Conservation (phyloP, 1,140 invertebrate species). For the Tribolium madens region DNA sequence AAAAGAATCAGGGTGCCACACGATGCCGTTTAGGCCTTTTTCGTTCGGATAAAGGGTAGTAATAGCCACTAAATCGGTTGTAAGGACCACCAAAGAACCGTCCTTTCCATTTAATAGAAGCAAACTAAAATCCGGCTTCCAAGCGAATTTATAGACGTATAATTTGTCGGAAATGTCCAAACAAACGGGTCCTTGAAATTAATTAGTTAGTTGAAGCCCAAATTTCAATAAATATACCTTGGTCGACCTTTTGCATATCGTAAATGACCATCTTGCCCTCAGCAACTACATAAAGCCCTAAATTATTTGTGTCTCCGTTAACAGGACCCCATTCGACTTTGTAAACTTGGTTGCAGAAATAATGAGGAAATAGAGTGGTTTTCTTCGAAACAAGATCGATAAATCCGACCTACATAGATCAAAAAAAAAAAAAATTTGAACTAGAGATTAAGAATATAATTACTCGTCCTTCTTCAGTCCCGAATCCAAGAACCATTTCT, state of each 20-base stretch:
- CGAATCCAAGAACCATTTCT: conserved; percentile 81
- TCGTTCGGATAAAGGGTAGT: conserved; percentile 36
- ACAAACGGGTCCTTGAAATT: conserved; percentile 56
- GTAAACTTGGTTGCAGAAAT: conserved; percentile 65
- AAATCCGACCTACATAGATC: conserved; percentile 68
- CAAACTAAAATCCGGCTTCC: conserved; percentile 73
- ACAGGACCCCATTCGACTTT: conserved; percentile 67
- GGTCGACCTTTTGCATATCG: conserved; percentile 63
- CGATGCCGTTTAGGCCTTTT: conserved; percentile 64
- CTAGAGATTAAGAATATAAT: conserved; percentile 62
- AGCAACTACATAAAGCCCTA: conserved; percentile 68
- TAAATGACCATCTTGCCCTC: conserved; percentile 69
- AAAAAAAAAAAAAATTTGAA: conserved; percentile 54
- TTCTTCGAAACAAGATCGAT: conserved; percentile 66
- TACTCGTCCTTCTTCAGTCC: conserved; percentile 80
- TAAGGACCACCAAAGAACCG: conserved; percentile 63
- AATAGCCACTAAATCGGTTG: conserved; percentile 42
- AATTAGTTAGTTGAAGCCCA: conserved; percentile 30
- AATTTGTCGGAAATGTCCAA: conserved; percentile 60
- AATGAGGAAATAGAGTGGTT: conserved; percentile 63
- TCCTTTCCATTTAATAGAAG: conserved; percentile 74
- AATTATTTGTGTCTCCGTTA: conserved; percentile 56
- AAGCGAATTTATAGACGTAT: conserved; percentile 70
- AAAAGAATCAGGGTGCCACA: conserved; percentile 77
- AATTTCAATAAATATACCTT: conserved; percentile 63